A percentile compares a stretch with the other conserved stretches of the same genome.
These are phyloP conservation scores for Anorthoa munda DNA, from an alignment of 2,888 invertebrate genomes.

Conservation along the genomic window DNA sequence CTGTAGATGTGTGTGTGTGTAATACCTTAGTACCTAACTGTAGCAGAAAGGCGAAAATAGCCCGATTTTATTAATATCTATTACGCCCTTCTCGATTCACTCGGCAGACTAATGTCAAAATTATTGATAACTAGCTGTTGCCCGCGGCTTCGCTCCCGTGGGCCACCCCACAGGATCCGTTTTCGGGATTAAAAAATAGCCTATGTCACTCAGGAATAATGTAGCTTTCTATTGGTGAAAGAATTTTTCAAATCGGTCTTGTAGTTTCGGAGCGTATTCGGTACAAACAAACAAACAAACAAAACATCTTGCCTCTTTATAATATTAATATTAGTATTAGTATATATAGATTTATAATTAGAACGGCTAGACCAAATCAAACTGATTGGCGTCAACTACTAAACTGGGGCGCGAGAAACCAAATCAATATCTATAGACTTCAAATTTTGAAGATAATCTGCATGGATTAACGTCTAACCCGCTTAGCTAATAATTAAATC, in stretches of 20 bases:
- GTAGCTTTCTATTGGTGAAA: no score
- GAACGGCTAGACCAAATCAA: slow-evolving; percentile 3
- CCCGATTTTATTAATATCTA: background rate
- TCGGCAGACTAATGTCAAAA: slow-evolving; percentile 18
- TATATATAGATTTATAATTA: slow-evolving; percentile 11
- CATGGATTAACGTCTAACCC: slow-evolving; percentile 22
- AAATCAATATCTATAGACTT: slow-evolving; percentile 40
- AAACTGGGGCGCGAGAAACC: slow-evolving; percentile 30
- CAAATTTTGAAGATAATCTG: slow-evolving; percentile 36
- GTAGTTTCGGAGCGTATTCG: no score
- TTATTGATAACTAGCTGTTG: slow-evolving; percentile 19
- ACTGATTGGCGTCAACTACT: slow-evolving; percentile 19
- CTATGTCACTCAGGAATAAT: no score
- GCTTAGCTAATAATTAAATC: slow-evolving; percentile 18
- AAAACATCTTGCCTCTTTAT: no score
- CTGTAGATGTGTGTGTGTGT: no score
- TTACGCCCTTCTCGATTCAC: background rate
- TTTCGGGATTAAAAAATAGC: no score
- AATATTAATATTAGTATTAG: no score
- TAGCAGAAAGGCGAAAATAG: background rate
- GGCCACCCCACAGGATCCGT: no score
- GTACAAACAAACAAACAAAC: no score
- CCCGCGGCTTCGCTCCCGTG: no score
- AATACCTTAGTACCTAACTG: no score
- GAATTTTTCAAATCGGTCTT: no score